Base-by-base conservation (phyloP, 2,888 invertebrate species). In the Rhingia campestris region DNA sequence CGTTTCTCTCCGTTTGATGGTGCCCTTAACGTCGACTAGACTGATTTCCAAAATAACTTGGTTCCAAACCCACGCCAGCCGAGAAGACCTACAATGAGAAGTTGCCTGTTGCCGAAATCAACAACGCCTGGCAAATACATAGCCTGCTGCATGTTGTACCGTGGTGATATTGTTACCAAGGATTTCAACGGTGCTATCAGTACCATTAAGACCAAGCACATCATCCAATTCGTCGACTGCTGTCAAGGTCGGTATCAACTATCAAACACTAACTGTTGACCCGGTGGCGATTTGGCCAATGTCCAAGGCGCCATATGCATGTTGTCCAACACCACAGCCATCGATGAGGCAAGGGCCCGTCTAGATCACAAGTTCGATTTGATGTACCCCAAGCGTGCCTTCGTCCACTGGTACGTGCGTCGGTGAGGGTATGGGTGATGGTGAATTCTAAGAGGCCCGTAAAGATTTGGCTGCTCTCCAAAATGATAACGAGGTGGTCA, bases 251-350 rank as follows among this genome's bases (percentile, higher is more conserved):
- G 90, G 97, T 90, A 96, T 96, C 93, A 98, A 98, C 94, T 98
- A 98, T 93, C 98, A 98, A 92, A 97, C 97, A 81, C 97, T 97
- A 37, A 97, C 97, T 86, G 97, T 97, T 35, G 98, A 64, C 98
- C 98, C n/a, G 97, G 97, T 6, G 98, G 98, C 37, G 98, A 98
- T 91, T 92, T 97, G 92, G 98, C 98, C 86, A 98, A 97, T 93
- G 98, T 98, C 39, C 97, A 97, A 92, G 95, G 98, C 89, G 98
- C 98, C 87, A 98, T 99, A 30, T 99, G 98, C 95, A 98, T 98
- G 98, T 94, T 98, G 93, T 97, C 97, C 91, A 98, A 98, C 93
- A 99, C 98, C 87, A 98, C 98, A 6, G 97, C 98, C 88, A 98
- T 98, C 91, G 98, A 97, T 22, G 98, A 98, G 92, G 98, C 98